These are phyloP conservation scores for Thera britannica DNA, from an alignment of 2,888 invertebrate species.

Conservation along the genomic window DNA sequence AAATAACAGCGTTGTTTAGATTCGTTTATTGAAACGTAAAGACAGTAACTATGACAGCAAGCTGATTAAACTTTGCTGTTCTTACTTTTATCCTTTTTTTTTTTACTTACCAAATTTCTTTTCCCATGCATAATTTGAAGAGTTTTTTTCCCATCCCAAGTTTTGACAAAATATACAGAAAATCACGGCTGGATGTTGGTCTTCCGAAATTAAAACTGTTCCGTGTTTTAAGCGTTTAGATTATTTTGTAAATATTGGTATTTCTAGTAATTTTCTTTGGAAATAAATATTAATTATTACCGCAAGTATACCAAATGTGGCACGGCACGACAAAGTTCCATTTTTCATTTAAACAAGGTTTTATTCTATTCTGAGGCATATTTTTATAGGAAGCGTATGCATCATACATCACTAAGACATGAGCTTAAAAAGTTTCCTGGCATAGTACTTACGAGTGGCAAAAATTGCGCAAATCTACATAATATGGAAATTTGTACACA, in stretches of 20 bases:
- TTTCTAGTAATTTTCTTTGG: too few species aligned
- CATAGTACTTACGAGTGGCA: constrained; percentile 28
- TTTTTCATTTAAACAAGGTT: constrained; percentile 18
- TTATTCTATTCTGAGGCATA: constrained; percentile 8
- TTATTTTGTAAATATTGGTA: too few species aligned
- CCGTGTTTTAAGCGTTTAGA: too few species aligned
- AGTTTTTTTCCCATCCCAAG: too few species aligned
- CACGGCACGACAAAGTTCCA: constrained; percentile 10
- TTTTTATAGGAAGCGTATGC: constrained; percentile 21
- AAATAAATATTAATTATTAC: too few species aligned
- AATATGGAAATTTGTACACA: constrained; percentile 62
- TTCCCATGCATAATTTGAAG: too few species aligned
- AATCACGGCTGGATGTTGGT: too few species aligned
- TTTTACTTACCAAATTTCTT: too few species aligned
- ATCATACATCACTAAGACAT: constrained; percentile 40
- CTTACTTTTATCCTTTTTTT: too few species aligned
- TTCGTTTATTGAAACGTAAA: constrained; percentile 5
- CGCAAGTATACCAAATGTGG: constrained; percentile 2
- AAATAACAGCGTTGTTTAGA: constrained; percentile 10
- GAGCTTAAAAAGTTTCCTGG: constrained; percentile 29
- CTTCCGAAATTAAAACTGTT: too few species aligned
- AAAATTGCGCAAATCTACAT: constrained; percentile 66
- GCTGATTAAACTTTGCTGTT: not conserved
- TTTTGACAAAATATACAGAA: too few species aligned
- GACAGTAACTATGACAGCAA: not conserved